Conservation (phyloP, 2,888 invertebrate species). For the Crossocerus cetratus region DNA sequence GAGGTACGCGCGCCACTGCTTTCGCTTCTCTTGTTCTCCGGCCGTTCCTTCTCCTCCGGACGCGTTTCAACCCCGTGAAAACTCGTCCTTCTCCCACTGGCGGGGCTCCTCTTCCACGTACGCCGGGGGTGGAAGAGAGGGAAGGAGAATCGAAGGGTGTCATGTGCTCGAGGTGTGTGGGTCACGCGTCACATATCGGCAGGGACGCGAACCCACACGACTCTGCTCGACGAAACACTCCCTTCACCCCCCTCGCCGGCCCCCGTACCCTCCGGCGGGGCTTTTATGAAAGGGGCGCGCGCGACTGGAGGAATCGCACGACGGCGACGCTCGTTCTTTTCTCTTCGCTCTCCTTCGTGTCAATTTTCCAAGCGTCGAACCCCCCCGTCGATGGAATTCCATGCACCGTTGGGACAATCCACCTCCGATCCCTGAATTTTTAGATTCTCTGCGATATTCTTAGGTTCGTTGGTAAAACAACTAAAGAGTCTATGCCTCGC, state of each 20-base stretch:
- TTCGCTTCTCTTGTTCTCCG: slow-evolving; percentile 38
- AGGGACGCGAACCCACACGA: slow-evolving; percentile 11
- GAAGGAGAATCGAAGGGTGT: slow-evolving; percentile 6
- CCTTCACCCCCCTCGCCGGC: slow-evolving; percentile 28
- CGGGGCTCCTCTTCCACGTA: slow-evolving; percentile 6
- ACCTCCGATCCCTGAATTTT: neutral
- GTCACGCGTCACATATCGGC: slow-evolving; percentile 46
- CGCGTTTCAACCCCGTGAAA: slow-evolving; percentile 31
- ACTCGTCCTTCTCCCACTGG: slow-evolving; percentile 13
- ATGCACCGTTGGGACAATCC: neutral
- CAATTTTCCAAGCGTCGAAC: slow-evolving; percentile 15
- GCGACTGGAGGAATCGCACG: slow-evolving; percentile 24
- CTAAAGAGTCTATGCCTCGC: neutral
- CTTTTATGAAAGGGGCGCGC: slow-evolving; percentile 20
- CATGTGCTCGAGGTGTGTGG: slow-evolving; percentile 15
- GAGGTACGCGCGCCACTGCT: slow-evolving; percentile 2
- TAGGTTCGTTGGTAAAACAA: too few relatives aligned
- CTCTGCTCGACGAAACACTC: neutral
- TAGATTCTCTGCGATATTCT: neutral
- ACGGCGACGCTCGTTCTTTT: slow-evolving; percentile 7
- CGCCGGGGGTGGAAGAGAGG: neutral
- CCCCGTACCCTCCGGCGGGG: neutral
- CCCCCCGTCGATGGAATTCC: neutral
- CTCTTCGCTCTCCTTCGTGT: slow-evolving; percentile 28
- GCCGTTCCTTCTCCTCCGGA: slow-evolving; percentile 12